phyloP scores from a whole-genome alignment of 2,888 invertebrate species.

The Eupithecia insigniata region DNA sequence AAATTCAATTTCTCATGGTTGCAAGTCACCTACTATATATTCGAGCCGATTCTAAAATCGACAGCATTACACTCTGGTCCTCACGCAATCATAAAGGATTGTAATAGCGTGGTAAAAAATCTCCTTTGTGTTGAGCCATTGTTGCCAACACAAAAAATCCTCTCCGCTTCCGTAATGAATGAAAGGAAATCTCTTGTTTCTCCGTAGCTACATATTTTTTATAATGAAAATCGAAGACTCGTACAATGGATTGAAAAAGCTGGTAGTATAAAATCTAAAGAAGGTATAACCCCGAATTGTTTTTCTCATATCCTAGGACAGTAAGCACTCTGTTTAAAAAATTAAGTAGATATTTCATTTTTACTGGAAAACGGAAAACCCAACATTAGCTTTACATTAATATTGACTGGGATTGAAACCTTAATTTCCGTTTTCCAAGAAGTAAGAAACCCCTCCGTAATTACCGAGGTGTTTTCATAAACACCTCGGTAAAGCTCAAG shows the following conservation, averaged over 20 bases:
- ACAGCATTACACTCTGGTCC: background rate
- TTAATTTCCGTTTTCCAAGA: conserved; percentile 2
- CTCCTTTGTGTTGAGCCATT: background rate
- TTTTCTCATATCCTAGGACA: background rate
- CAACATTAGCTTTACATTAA: background rate
- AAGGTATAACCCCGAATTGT: background rate
- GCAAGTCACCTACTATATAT: background rate
- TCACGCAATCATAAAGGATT: background rate
- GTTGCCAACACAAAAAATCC: conserved; percentile 1
- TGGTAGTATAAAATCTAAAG: background rate
- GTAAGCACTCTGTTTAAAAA: background rate
- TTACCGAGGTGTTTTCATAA: background rate
- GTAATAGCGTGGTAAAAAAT: background rate
- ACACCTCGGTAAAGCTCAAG: no score
- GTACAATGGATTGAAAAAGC: background rate
- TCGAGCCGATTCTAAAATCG: background rate
- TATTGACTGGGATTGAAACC: background rate
- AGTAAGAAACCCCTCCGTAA: background rate
- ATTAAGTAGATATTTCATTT: background rate
- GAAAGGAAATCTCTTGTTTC: background rate
- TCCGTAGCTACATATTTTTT: background rate
- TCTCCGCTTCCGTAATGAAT: background rate
- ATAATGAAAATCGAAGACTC: background rate
- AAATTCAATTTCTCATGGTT: background rate
- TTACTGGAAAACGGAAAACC: background rate